Evolutionary conservation across 2,888 invertebrate genomes (phyloP), one percentile per base, ranked within the genome.

Genomic region (Arctia plantaginis): DNA sequence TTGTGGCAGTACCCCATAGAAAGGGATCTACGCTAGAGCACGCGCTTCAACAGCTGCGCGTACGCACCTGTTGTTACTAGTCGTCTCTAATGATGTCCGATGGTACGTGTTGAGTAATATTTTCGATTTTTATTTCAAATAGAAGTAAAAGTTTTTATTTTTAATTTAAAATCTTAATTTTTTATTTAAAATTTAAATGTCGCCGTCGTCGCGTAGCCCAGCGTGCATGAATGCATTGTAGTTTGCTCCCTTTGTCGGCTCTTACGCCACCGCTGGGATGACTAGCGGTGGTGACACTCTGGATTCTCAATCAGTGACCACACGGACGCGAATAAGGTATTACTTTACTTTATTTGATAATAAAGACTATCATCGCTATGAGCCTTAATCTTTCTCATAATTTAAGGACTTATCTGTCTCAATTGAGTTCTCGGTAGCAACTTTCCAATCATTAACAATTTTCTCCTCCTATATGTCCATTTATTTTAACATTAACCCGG

Each of bases 11-110:
- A 67, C 84, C 76, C 84, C 39, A 73, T 55, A 66, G 59, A 69
- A 81, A 62, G 85, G 87, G 88, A 90, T 87, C 86, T 88, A 86
- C 86, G 89, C 88, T 84, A 87, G 81, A 87, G 88, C 86, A 89
- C 87, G 89, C 87, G 87, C 87, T 77, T 67, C 41, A 85, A 85
- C 91, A 91, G 91, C 89, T 91, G 89, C 85, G 83, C 69, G n/a
- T 8, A 71, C 83, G 84, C 90, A 89, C 86, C 89, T 90, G 90
- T 85, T 79, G 6, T n/a, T 39, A 13, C 66, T 39, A 27, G 27
- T 66, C 66, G 20, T 59, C 70, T 72, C 18, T 71, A 69, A 55
- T 33, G 44, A 47, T 62, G 30, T 35, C 47, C 7, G 27, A 55
- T 35, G 23, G 10, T 68, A 20, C 27, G 33, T 69, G 39, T 39